Conservation (phyloP, 2,797 vertebrate species). For the Sebastes aleutianus region DNA sequence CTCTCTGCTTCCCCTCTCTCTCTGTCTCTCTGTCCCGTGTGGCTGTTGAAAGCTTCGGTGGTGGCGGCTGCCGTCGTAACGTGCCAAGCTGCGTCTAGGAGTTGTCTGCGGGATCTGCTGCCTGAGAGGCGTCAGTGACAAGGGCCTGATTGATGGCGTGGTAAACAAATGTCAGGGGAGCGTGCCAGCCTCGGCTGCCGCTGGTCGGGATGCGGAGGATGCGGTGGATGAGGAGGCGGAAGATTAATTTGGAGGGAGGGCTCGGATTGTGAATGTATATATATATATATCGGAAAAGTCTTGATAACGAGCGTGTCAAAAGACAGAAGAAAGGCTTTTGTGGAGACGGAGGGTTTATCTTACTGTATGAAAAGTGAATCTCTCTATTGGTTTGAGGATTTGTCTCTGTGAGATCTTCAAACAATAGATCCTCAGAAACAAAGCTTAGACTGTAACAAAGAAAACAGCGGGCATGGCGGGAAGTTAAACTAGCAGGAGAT, state of each 20-base stretch:
- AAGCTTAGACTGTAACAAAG: conserved; percentile 22
- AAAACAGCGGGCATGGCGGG: conserved; percentile 26
- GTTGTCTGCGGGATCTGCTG: conserved; percentile 62
- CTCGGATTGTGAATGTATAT: not conserved
- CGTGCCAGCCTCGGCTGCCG: conserved; percentile 59
- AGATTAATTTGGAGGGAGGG: conserved; percentile 49
- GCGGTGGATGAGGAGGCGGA: conserved; percentile 23
- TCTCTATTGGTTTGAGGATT: conserved; percentile 38
- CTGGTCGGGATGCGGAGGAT: conserved; percentile 31
- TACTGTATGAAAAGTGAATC: conserved; percentile 45
- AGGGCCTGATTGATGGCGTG: conserved; percentile 71
- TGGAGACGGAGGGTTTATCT: conserved; percentile 39
- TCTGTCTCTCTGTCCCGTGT: conserved; percentile 18
- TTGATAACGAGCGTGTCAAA: conserved; percentile 39
- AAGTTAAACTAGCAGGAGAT: conserved; percentile 43
- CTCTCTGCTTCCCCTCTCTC: conserved; percentile 7
- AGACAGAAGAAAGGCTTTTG: conserved; percentile 28
- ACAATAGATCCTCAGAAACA: conserved; percentile 38
- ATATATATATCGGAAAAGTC: conserved; percentile 11
- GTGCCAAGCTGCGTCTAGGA: conserved; percentile 24
- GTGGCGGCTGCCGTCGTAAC: conserved; percentile 22
- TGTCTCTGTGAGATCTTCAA: conserved; percentile 47
- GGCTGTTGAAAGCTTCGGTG: conserved; percentile 33
- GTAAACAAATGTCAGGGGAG: conserved; percentile 79
- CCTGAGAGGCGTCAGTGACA: conserved; percentile 63